phyloP scores from a whole-genome alignment of 2,113 vertebrate genomes.

The Callionymus lyra region DNA sequence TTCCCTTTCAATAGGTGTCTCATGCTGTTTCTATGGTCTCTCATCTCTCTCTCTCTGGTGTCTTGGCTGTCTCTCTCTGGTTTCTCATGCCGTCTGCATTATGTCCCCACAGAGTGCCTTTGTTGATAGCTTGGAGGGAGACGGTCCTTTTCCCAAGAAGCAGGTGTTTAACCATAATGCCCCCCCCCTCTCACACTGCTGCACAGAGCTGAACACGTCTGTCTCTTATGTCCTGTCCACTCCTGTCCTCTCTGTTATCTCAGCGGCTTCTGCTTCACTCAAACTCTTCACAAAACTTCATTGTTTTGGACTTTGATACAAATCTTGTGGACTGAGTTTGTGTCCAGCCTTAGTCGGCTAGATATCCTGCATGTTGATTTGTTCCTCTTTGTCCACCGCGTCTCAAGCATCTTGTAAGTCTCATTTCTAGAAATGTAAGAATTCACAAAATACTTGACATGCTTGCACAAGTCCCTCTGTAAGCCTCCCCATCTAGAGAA shows the following conservation, averaged over 20 bases:
- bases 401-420: no score
- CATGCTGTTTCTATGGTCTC: background rate
- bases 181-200: slow-evolving; percentile 40
- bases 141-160: slow-evolving; percentile 77
- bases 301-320: no score
- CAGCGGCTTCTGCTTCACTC: background rate
- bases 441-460: no score
- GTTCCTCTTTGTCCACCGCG: no score
- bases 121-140: slow-evolving; percentile 82
- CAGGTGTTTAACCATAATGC: slow-evolving; percentile 71
- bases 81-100: slow-evolving; percentile 67
- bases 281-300: no score
- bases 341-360: no score
- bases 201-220: slow-evolving; percentile 58
- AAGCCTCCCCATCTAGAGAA: no score
- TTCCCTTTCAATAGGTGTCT: no score
- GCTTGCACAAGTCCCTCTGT: no score
- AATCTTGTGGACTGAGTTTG: no score
- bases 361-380: no score
- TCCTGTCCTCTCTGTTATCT: slow-evolving; percentile 9
- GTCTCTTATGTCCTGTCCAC: slow-evolving; percentile 43
- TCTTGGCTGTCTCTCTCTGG: slow-evolving; percentile 14
- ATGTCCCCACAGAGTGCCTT: slow-evolving; percentile 76
- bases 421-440: no score
- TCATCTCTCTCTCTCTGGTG: slow-evolving; percentile 26